These are phyloP conservation scores for Ormyrus pomaceus DNA, from an alignment of 2,888 invertebrate species.

Conservation along the genomic window DNA sequence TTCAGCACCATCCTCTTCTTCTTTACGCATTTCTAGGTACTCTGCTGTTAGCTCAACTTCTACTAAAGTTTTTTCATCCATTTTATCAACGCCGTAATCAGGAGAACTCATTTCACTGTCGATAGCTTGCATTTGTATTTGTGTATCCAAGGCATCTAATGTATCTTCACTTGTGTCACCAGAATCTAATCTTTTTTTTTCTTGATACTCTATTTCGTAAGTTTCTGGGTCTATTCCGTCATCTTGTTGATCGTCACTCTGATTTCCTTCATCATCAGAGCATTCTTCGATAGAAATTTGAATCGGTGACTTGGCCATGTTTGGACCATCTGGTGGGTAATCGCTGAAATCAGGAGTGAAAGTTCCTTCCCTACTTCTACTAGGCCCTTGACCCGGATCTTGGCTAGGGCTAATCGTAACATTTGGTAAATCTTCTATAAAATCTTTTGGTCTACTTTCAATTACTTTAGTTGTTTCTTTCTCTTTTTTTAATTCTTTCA, in stretches of 20 bases:
- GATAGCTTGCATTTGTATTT: constrained; percentile 69
- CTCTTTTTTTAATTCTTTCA: no score
- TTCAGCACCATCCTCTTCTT: constrained; percentile 79
- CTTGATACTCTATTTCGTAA: constrained; percentile 65
- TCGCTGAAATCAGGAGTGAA: constrained; percentile 53
- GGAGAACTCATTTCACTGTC: constrained; percentile 73
- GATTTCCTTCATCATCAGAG: constrained; percentile 69
- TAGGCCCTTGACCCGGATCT: constrained; percentile 43
- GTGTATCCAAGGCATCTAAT: constrained; percentile 71
- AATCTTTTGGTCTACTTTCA: constrained; percentile 49
- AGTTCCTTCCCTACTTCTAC: constrained; percentile 40
- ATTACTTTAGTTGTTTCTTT: constrained; percentile 26
- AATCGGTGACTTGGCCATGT: constrained; percentile 73
- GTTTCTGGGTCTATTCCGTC: constrained; percentile 65
- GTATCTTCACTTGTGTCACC: constrained; percentile 73
- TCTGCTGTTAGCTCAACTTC: constrained; percentile 81
- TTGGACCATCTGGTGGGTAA: constrained; percentile 56
- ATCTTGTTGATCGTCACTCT: constrained; percentile 63
- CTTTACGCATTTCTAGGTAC: constrained; percentile 81
- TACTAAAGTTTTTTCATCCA: constrained; percentile 73
- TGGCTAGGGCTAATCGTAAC: constrained; percentile 65
- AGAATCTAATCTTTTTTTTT: constrained; percentile 70
- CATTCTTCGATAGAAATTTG: constrained; percentile 75
- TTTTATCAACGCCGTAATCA: constrained; percentile 70
- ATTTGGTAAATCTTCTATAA: constrained; percentile 67